phyloP scores from a whole-genome alignment of 2,888 invertebrate species.

The Theretra japonica region DNA sequence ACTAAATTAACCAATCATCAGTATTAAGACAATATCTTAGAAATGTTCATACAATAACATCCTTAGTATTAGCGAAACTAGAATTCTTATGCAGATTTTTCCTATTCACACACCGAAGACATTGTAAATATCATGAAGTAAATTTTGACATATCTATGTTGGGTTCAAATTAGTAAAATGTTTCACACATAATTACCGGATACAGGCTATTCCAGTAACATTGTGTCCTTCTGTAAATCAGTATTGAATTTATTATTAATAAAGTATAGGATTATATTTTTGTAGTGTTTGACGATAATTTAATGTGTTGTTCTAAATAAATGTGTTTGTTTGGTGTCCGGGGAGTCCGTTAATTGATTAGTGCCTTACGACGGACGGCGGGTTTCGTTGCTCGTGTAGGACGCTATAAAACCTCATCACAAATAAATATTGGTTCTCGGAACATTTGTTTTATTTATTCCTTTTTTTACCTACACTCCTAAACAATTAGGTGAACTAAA shows the following conservation, averaged over 20 bases:
- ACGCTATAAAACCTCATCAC: constrained; percentile 65
- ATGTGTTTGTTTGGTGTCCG: constrained; percentile 44
- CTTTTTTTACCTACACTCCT: constrained; percentile 1
- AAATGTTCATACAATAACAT: constrained; percentile 18
- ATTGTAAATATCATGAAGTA: constrained; percentile 70
- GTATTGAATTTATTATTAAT: constrained; percentile 25
- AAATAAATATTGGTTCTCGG: constrained; percentile 57
- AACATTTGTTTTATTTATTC: constrained; percentile 44
- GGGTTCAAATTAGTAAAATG: constrained; percentile 56
- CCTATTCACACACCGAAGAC: constrained; percentile 33
- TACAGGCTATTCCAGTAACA: constrained; percentile 23
- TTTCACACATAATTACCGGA: constrained; percentile 16
- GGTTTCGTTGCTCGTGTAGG: constrained; percentile 76
- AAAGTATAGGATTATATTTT: constrained; percentile 58
- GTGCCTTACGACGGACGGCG: constrained; percentile 79
- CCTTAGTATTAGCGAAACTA: constrained; percentile 14
- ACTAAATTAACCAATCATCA: constrained; percentile 59
- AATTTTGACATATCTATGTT: constrained; percentile 68
- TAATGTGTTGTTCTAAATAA: constrained; percentile 40
- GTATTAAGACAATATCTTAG: constrained; percentile 63
- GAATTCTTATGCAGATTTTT: constrained; percentile 2
- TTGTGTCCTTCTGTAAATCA: constrained; percentile 32
- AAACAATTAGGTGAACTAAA: too few species aligned
- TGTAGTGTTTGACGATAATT: constrained; percentile 53
- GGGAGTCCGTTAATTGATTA: constrained; percentile 73